phyloP scores from a whole-genome alignment of 2,113 vertebrate genomes.

The Sarotherodon lohbergeri region DNA sequence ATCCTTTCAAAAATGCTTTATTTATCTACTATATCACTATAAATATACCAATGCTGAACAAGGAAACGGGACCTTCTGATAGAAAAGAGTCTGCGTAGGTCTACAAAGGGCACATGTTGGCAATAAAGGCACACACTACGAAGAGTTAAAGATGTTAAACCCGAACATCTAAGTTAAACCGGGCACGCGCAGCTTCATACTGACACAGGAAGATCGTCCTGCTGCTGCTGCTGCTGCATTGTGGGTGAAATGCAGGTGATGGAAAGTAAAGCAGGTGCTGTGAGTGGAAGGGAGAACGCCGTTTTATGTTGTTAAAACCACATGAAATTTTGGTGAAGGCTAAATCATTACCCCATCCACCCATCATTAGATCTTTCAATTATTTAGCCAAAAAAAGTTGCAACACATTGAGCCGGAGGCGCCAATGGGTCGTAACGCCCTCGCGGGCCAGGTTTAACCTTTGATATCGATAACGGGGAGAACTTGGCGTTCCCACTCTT shows the following conservation, averaged over 20 bases:
- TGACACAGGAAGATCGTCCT: not conserved
- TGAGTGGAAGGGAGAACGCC: slow-evolving; percentile 11
- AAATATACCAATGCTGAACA: slow-evolving; percentile 73
- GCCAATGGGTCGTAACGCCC: not conserved
- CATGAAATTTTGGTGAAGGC: not conserved
- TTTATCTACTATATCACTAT: slow-evolving; percentile 73
- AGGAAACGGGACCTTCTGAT: slow-evolving; percentile 42
- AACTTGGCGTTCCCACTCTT: slow-evolving; percentile 27
- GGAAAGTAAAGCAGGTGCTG: slow-evolving; percentile 28
- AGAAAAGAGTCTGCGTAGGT: slow-evolving; percentile 65
- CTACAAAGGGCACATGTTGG: slow-evolving; percentile 62
- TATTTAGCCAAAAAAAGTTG: not conserved
- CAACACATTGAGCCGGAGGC: not conserved
- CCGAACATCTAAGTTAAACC: slow-evolving; percentile 38
- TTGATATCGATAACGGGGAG: not conserved
- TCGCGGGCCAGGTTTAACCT: not conserved
- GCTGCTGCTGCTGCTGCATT: not conserved
- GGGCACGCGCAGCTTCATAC: slow-evolving; percentile 13
- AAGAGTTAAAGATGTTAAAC: slow-evolving; percentile 34
- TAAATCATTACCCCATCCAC: not conserved
- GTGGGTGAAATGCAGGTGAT: slow-evolving; percentile 42
- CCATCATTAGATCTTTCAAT: not conserved
- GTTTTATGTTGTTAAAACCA: not conserved
- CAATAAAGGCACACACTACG: slow-evolving; percentile 62
- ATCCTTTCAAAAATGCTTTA: slow-evolving; percentile 76